Conservation (phyloP, 1,140 invertebrate genomes). For the Drosophila orena region DNA sequence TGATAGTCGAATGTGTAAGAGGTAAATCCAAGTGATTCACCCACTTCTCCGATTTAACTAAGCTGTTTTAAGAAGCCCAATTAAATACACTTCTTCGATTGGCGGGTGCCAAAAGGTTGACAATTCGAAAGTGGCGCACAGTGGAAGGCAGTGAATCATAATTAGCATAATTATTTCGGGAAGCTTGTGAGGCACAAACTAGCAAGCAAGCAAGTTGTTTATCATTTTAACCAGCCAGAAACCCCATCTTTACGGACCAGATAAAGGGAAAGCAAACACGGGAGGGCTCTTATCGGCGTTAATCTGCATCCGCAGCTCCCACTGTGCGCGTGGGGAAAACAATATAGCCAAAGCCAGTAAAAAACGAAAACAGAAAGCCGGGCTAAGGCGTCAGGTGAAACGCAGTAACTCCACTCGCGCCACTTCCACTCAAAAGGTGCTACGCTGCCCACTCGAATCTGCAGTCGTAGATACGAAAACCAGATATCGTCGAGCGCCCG, state of each 20-base stretch:
- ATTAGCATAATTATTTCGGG: background rate
- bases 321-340: constrained; percentile 35
- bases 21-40: too few relatives aligned
- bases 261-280: constrained; percentile 44
- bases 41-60: too few relatives aligned
- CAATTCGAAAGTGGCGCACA: constrained; percentile 7
- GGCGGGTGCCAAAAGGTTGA: constrained; percentile 20
- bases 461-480: constrained; percentile 57
- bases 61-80: background rate
- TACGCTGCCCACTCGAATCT: constrained; percentile 53
- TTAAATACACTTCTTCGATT: constrained; percentile 24
- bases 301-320: constrained; percentile 15
- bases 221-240: constrained; percentile 14
- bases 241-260: constrained; percentile 35
- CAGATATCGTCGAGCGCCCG: constrained; percentile 43
- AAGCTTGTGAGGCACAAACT: background rate
- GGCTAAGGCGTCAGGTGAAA: constrained; percentile 50
- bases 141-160: background rate
- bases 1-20: background rate
- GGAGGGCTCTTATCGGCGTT: constrained; percentile 16
- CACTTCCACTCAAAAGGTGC: constrained; percentile 40
- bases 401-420: constrained; percentile 22
- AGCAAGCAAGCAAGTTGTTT: background rate
- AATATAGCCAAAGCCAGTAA: constrained; percentile 22
- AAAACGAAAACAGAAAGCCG: constrained; percentile 31